phyloP scores from a whole-genome alignment of 2,113 vertebrate species.

The Dipodomys merriami region DNA sequence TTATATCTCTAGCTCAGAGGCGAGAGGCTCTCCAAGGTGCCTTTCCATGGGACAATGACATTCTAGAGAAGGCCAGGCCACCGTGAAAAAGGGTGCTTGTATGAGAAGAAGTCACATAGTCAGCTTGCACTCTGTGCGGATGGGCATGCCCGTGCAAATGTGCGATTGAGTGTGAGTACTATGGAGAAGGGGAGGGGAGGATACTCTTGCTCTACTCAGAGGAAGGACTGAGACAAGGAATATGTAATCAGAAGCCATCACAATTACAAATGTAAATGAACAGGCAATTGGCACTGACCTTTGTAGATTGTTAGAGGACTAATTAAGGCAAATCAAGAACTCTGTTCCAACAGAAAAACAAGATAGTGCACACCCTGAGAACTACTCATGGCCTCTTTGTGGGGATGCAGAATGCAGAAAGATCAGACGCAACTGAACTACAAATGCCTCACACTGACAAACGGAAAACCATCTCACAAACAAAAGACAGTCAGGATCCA shows the following conservation, averaged over 20 bases:
- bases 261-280: constrained; percentile 89
- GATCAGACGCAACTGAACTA: constrained; percentile 1
- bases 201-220: not conserved
- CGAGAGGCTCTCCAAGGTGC: constrained; percentile 61
- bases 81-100: constrained; percentile 62
- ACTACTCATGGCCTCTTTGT: constrained; percentile 52
- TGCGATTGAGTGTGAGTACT: not conserved
- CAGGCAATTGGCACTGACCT: constrained; percentile 88
- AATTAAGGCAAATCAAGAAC: constrained; percentile 88
- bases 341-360: constrained; percentile 83
- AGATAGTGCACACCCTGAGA: constrained; percentile 76
- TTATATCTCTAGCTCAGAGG: constrained; percentile 84
- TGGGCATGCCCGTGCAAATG: not conserved
- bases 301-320: constrained; percentile 89
- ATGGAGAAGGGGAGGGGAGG: not conserved
- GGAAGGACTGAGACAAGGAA: constrained; percentile 84
- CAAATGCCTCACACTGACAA: not conserved
- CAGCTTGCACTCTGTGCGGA: not conserved
- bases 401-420: constrained; percentile 7
- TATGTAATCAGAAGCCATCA: constrained; percentile 87
- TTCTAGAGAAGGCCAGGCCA: not conserved
- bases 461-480: not conserved
- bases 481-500: not conserved
- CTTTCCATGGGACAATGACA: constrained; percentile 42
- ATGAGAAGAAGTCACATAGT: not conserved